A percentile compares a stretch with the other conserved stretches of the same genome.
Evolutionary conservation across 2,797 vertebrate species (phyloP).

Genomic region (Florisuga fusca): DNA sequence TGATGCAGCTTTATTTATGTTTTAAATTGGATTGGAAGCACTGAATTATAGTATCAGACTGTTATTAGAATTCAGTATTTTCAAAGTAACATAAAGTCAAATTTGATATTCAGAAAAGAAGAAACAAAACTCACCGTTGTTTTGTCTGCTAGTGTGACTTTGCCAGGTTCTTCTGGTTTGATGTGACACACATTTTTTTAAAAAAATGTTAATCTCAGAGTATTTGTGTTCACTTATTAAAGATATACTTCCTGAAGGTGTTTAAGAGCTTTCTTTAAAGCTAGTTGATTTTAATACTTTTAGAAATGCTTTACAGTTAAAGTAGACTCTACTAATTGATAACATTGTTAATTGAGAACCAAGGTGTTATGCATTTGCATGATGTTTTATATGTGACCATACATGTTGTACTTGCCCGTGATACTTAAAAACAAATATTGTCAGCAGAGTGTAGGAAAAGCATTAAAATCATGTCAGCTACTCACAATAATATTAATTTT

Average conservation of each 20-base stretch:
- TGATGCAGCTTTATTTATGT: background rate
- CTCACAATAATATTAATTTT: background rate
- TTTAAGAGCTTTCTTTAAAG: background rate
- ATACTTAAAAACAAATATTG: background rate
- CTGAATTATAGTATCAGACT: background rate
- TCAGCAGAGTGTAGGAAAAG: background rate
- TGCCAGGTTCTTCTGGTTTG: background rate
- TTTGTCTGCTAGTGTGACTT: background rate
- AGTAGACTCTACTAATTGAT: background rate
- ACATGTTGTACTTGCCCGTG: background rate
- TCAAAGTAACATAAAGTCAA: background rate
- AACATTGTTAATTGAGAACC: fast-evolving
- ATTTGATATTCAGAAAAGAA: background rate
- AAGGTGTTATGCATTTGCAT: background rate
- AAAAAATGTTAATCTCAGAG: background rate
- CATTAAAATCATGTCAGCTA: background rate
- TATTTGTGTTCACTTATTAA: background rate
- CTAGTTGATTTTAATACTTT: background rate
- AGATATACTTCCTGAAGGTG: background rate
- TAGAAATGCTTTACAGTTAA: background rate
- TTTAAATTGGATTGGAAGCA: background rate
- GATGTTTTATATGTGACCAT: background rate
- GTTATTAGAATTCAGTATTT: background rate
- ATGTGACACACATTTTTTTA: background rate
- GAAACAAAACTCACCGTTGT: background rate